Conservation (phyloP, 1,140 invertebrate genomes). For the Hyles vespertilio region DNA sequence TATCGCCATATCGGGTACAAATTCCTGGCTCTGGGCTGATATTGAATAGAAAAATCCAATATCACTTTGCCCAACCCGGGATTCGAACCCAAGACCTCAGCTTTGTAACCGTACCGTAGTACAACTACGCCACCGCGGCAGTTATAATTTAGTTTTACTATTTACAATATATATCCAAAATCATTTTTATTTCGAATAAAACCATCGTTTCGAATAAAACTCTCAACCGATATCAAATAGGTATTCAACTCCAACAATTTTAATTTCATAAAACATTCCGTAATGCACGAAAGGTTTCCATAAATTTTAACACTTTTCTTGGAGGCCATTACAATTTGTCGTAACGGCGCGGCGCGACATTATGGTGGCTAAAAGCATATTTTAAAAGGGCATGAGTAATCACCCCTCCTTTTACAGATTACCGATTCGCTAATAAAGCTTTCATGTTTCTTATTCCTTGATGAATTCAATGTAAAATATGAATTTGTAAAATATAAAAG, state of each 20-base stretch:
- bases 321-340: constrained; percentile 34
- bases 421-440: constrained; percentile 12
- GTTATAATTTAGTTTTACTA: too few species aligned
- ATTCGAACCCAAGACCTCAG: too few species aligned
- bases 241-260: not conserved
- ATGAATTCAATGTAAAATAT: not conserved
- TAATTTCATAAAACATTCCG: not conserved
- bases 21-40: too few species aligned
- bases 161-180: too few species aligned
- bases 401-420: constrained; percentile 11
- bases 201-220: too few species aligned
- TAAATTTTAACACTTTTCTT: constrained; percentile 37
- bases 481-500: not conserved
- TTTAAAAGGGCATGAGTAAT: constrained; percentile 45
- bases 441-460: constrained; percentile 4
- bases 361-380: constrained; percentile 37
- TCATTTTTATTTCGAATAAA: too few species aligned
- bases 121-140: too few species aligned
- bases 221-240: too few species aligned
- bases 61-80: too few species aligned
- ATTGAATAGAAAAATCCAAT: too few species aligned
- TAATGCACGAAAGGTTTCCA: constrained; percentile 19
- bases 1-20: too few species aligned
- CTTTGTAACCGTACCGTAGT: too few species aligned
- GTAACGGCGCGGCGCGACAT: constrained; percentile 32